Percentiles rank a stretch among this genome's conserved stretches.
phyloP scores from a whole-genome alignment of 2,113 vertebrate species.

The Macrotis lagotis region DNA sequence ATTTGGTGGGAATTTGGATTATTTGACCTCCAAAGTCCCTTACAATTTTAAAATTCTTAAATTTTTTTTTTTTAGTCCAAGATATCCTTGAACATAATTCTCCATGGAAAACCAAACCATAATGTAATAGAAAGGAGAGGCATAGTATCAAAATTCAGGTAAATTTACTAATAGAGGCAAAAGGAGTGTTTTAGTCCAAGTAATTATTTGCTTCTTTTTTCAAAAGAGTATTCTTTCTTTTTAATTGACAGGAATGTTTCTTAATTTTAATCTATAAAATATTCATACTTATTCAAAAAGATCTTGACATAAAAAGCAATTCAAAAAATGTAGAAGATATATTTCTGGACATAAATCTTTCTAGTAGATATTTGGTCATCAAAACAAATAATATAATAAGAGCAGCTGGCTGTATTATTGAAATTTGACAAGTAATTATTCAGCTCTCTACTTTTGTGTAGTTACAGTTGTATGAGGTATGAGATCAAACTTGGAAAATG shows the following conservation, averaged over 20 bases:
- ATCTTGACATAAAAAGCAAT: too few relatives aligned
- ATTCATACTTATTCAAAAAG: neutral
- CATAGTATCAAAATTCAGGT: conserved; percentile 5
- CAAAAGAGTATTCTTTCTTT: neutral
- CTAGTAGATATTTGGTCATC: neutral
- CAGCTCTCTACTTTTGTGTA: conserved; percentile 44
- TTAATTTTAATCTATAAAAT: neutral
- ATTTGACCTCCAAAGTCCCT: neutral
- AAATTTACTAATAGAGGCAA: conserved; percentile 25
- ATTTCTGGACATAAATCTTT: neutral
- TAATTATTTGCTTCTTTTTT: conserved; percentile 2
- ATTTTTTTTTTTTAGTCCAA: neutral
- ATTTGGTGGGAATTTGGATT: neutral
- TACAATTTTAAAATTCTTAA: neutral
- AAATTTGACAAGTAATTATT: conserved; percentile 48
- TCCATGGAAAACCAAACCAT: conserved; percentile 8
- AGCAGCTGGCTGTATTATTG: conserved; percentile 18
- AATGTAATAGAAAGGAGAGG: neutral
- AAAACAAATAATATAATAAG: neutral
- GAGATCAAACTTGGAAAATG: conserved; percentile 10
- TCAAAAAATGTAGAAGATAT: neutral
- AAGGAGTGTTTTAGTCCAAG: conserved; percentile 2
- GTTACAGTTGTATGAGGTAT: neutral
- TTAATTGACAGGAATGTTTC: neutral
- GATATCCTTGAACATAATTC: conserved; percentile 25